Percentiles rank a stretch among this genome's conserved stretches.
Conservation (phyloP, 1,140 invertebrate species). For the Agrilus planipennis region DNA sequence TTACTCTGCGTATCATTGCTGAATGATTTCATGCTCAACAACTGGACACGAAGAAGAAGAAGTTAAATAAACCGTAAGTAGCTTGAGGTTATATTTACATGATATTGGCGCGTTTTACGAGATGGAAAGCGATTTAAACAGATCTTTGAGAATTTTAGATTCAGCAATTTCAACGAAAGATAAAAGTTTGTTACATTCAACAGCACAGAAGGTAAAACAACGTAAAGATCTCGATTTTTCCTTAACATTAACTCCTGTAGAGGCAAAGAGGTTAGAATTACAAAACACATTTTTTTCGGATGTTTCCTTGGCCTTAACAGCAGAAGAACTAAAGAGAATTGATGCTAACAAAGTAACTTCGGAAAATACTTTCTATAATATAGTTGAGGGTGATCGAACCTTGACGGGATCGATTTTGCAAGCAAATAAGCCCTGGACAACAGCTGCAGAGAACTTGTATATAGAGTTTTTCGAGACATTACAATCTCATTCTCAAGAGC, state of each 20-base stretch:
- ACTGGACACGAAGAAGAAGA: too few relatives aligned
- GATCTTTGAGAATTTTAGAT: slow-evolving; percentile 28
- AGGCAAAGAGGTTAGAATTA: background rate
- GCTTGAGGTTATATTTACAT: too few relatives aligned
- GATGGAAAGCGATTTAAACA: slow-evolving; percentile 30
- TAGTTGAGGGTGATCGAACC: slow-evolving; percentile 18
- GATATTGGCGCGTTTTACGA: too few relatives aligned
- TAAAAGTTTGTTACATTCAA: background rate
- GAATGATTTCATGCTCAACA: too few relatives aligned
- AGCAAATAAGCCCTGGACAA: slow-evolving; percentile 35
- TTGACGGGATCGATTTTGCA: slow-evolving; percentile 37
- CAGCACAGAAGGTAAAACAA: background rate
- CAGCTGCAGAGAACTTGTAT: slow-evolving; percentile 40
- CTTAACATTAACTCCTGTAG: background rate
- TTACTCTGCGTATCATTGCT: too few relatives aligned
- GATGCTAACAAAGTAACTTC: slow-evolving; percentile 24
- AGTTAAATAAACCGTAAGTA: too few relatives aligned
- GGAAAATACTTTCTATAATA: slow-evolving; percentile 18
- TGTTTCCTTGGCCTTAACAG: slow-evolving; percentile 25
- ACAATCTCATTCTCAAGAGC: slow-evolving; percentile 38
- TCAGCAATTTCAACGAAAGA: slow-evolving; percentile 13
- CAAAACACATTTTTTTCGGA: background rate
- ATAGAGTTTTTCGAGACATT: slow-evolving; percentile 46
- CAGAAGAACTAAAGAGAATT: slow-evolving; percentile 30
- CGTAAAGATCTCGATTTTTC: background rate